Evolutionary conservation across 2,113 vertebrate species (phyloP), one percentile per base, ranked within the genome.

Genomic region (Sander vitreus): DNA sequence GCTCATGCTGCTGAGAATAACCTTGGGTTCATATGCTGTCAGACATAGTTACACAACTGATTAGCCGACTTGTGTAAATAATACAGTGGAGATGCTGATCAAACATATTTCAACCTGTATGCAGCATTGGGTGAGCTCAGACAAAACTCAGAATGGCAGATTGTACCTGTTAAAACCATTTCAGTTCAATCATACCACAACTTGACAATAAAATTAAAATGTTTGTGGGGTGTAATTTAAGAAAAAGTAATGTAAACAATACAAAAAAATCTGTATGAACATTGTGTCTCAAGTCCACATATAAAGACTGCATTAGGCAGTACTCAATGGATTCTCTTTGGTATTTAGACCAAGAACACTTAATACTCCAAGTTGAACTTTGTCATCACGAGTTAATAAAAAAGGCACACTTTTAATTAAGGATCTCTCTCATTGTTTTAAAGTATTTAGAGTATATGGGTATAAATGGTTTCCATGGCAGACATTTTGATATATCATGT

Each of bases 21-120:
- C 89, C 90, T 74, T 71, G 76, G 67, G 92, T 94, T 94, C 90
- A 92, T 70, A 87, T 68, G 57, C 79, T 82, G 78, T 78, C 65
- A 68, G 83, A 70, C 80, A 70, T 77, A 70, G 75, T 91, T 91
- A 85, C 93, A 87, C 84, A 90, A 90, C 89, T 79, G 78, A 76
- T 84, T 81, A 73, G 27, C 53, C 11, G 15, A 79, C 60, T 73
- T 94, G 82, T 92, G 89, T 89, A 92, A 94, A 94, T 84, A 93
- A 81, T 95, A 94, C 92, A 93, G 92, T 93, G 72, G 55, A 90
- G 78, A 88, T 91, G 89, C 81, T 91, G 91, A 93, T 85, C 55
- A 75, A 88, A 83, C 76, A 81, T 79, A 83, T 84, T 86, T 90
- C 65, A 73, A 11, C 14, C 57, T 78, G 25, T 9, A 53, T 39